Evolutionary conservation across 2,888 invertebrate species (phyloP).

Genomic region (Prosapia bicincta): DNA sequence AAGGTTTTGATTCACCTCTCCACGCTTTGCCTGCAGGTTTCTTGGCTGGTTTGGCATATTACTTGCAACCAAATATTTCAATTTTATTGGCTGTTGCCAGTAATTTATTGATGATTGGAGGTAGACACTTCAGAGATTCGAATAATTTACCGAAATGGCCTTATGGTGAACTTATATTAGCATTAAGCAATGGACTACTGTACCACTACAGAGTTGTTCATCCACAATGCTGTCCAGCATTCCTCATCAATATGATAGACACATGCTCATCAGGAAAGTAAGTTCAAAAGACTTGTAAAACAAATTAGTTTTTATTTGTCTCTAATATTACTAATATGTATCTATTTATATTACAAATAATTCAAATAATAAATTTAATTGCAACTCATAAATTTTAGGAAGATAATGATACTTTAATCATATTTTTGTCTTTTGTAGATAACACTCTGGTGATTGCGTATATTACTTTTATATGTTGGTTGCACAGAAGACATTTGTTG

Average conservation of each 20-base stretch:
- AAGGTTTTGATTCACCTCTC: conserved; percentile 49
- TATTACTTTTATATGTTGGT: no score
- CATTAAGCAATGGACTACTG: not conserved
- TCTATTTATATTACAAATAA: no score
- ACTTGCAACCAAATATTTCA: conserved; percentile 31
- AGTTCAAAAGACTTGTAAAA: not conserved
- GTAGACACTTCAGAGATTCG: not conserved
- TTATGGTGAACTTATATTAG: not conserved
- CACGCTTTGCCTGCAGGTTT: conserved; percentile 55
- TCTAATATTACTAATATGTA: no score
- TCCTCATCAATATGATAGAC: not conserved
- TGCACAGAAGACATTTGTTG: no score
- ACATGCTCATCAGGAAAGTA: not conserved
- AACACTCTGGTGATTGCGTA: no score
- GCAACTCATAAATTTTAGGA: no score
- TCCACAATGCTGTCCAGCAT: not conserved
- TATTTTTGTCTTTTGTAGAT: no score
- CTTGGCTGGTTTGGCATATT: conserved; percentile 47
- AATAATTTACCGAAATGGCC: not conserved
- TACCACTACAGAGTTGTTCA: not conserved
- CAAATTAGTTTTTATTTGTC: no score
- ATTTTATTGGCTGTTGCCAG: conserved; percentile 27
- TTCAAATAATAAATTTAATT: no score
- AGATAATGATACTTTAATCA: no score
- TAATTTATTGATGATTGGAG: conserved; percentile 15